Evolutionary conservation across 2,113 vertebrate genomes (phyloP), one percentile per base, ranked within the genome.

Genomic region (Tinamus guttatus): DNA sequence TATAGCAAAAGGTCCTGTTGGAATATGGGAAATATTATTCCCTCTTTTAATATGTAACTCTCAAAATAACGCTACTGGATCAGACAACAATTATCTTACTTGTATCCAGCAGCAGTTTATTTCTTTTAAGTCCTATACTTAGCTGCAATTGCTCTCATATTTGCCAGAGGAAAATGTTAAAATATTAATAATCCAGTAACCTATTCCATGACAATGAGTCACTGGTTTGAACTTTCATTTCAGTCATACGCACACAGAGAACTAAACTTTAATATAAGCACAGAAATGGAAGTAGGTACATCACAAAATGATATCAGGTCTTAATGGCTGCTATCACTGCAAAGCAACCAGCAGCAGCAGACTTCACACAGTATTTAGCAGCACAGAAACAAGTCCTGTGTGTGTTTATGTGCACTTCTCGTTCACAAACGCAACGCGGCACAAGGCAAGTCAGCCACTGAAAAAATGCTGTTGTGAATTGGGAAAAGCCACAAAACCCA

Each of bases 131-230:
- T 81, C 43, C 86, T 95, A 75, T 91, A 78, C 52, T 96, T 97
- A 94, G 90, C 70, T 73, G 76, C 81, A 96, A 91, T 88, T 93
- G 59, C 94, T 96, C 97, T 94, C 91, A 91, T 96, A 97, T 97
- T 98, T 98, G 94, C 92, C 90, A 93, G 93, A 95, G 92, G 95
- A 96, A 97, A 98, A 97, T 89, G 91, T 94, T 97, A 97, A 97
- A 98, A 97, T 97, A 97, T 97, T 98, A 98, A 98, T 98, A 98
- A 97, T 69, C 87, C 73, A 94, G 96, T 97, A 97, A 97, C 96
- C 96, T 98, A 96, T 97, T 97, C 93, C 28, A 85, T 92, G 96
- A 83, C 92, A 97, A 76, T 96, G 81, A 98, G 85, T 97, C 95
- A 95, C 91, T 80, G 93, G 74, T 87, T 94, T 97, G 97, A 98